Evolutionary conservation across 2,888 invertebrate species (phyloP).

Genomic region (Nemurella pictetii): DNA sequence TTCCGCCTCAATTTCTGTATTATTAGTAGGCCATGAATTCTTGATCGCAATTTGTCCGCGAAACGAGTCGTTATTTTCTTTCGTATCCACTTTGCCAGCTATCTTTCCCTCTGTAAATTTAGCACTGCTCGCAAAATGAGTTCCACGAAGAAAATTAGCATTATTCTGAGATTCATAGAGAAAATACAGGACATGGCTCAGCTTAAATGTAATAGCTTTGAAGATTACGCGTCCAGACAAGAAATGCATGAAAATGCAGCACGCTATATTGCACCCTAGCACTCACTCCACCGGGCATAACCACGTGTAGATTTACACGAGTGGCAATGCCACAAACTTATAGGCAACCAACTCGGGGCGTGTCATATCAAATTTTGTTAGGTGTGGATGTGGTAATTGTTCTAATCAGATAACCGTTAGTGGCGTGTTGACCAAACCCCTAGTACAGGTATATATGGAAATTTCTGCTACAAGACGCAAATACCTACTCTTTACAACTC

Average conservation of each 20-base stretch:
- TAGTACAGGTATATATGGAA: too few species aligned
- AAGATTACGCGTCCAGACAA: not conserved
- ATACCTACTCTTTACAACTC: too few species aligned
- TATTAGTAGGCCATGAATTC: too few species aligned
- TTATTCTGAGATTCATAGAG: not conserved
- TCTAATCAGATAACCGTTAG: not conserved
- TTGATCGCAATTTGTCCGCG: not conserved
- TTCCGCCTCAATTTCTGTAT: too few species aligned
- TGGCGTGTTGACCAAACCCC: too few species aligned
- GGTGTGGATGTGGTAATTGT: not conserved
- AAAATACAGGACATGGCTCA: not conserved
- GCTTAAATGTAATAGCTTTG: not conserved
- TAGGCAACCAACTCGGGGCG: not conserved
- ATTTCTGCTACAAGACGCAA: too few species aligned
- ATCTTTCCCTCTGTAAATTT: not conserved
- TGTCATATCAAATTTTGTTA: not conserved
- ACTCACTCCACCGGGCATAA: too few species aligned
- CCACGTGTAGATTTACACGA: not conserved
- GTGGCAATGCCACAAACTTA: not conserved
- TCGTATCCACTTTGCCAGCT: not conserved
- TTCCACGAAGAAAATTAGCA: not conserved
- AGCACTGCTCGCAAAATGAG: not conserved
- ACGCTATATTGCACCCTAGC: not conserved
- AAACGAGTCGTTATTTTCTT: not conserved
- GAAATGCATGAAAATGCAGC: not conserved